phyloP scores from a whole-genome alignment of 2,888 invertebrate genomes.

The Ophonus ardosiacus region DNA sequence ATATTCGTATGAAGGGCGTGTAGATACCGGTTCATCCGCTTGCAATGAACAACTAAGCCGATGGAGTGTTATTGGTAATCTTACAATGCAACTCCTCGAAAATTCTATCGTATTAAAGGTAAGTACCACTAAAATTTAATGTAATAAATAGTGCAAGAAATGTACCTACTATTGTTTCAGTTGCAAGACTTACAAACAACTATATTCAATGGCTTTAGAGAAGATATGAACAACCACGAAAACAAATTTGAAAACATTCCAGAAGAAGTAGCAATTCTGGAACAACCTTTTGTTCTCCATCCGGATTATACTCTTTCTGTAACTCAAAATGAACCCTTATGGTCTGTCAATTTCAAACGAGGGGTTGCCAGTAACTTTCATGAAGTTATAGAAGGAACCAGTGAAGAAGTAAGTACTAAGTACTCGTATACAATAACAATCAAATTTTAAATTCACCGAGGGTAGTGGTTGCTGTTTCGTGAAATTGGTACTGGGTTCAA shows the following conservation, averaged over 20 bases:
- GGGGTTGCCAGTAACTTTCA: constrained; percentile 83
- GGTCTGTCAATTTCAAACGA: constrained; percentile 84
- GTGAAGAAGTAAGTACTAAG: constrained; percentile 6
- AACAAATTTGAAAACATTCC: background rate
- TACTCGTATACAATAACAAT: too few species aligned
- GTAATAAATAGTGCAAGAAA: too few species aligned
- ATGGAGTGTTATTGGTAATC: constrained; percentile 18
- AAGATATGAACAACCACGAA: background rate
- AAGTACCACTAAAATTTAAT: background rate
- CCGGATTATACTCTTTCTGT: background rate
- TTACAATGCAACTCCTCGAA: background rate
- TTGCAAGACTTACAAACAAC: constrained; percentile 27
- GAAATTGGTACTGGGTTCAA: too few species aligned
- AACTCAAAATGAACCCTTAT: constrained; percentile 77
- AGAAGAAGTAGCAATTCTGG: background rate
- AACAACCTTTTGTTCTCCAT: background rate
- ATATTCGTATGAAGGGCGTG: background rate
- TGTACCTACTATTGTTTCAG: background rate
- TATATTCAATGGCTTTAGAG: constrained; percentile 10
- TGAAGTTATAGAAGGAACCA: constrained; percentile 74
- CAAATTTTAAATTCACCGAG: too few species aligned
- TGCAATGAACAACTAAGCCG: background rate
- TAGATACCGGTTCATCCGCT: background rate
- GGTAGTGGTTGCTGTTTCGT: too few species aligned
- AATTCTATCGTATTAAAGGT: constrained; percentile 11